Evolutionary conservation across 1,140 invertebrate species (phyloP).

Genomic region (Gonioctena quinquepunctata): DNA sequence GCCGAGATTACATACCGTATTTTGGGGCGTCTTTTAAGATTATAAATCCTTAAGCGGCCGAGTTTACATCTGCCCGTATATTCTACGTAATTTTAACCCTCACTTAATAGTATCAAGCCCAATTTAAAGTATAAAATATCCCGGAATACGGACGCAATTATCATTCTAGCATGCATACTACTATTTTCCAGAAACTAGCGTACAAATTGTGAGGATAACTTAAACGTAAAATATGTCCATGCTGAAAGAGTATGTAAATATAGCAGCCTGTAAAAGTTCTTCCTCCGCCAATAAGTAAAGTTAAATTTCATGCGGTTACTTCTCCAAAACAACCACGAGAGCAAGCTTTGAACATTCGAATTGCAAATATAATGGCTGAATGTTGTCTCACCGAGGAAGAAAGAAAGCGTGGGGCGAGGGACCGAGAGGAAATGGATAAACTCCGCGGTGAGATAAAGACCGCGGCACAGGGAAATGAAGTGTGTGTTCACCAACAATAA

Average conservation of each 20-base stretch:
- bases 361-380: constrained; percentile 46
- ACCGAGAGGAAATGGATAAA: constrained; percentile 49
- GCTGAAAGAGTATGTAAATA: constrained; percentile 26
- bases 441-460: constrained; percentile 48
- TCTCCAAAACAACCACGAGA: constrained; percentile 14
- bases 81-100: too few species aligned
- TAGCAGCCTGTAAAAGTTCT: constrained; percentile 26
- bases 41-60: too few species aligned
- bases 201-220: background rate
- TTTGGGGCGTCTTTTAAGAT: too few species aligned
- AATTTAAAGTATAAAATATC: too few species aligned
- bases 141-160: background rate
- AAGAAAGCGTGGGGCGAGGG: constrained; percentile 28
- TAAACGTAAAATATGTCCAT: constrained; percentile 10
- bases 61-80: too few species aligned
- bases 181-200: background rate
- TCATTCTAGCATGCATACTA: background rate
- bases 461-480: constrained; percentile 47
- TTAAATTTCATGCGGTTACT: constrained; percentile 37
- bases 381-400: constrained; percentile 23
- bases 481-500: constrained; percentile 49
- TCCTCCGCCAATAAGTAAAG: constrained; percentile 34
- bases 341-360: constrained; percentile 37
- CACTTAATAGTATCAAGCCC: too few species aligned
- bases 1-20: too few species aligned